Evolutionary conservation across 2,888 invertebrate genomes (phyloP), one percentile per base, ranked within the genome.

Genomic region (Lingula anatina): DNA sequence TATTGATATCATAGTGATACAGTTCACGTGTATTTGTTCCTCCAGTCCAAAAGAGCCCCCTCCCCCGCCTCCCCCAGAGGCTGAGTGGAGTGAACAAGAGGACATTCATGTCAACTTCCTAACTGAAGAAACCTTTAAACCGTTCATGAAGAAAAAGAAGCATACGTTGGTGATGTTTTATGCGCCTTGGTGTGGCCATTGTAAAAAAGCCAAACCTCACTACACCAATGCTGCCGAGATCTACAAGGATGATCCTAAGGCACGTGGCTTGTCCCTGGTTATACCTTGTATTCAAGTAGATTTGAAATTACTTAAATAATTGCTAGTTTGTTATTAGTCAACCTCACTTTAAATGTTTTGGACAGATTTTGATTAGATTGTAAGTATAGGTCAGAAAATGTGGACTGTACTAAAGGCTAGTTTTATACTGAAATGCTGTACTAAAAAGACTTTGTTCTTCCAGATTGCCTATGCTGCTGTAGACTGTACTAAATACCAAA

Each of bases 181-280:
- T 76, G 91, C 92, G 0, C 92, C 92, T 12, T 93, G 91, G 91
- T 92, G 92, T 73, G 90, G 90, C 0, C 90, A 91, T 74, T 92
- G 91, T 71, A 91, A 91, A 71, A 85, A 83, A 64, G 85, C 89
- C 0, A 92, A 92, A 75, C 90, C 91, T 0, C 89, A 88, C 69
- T 87, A 85, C 68, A 83, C 83, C 42, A 81, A 80, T 26, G 90
- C 91, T 1, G 90, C 90, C 0, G 85, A 84, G 43, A 76, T 80
- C 24, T 85, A 88, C 62, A 84, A 84, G 41, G 88, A 90, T 59
- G 88, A 90, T 68, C 81, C 86, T 4, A 85, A 87, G 60, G 75
- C 70, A 55, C 50, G 50, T 45, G 7, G 26, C 2, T 36, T 18
- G 3, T 36, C 26, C 7, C 25, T 20, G 4, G n/a, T 50, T 38